phyloP scores from a whole-genome alignment of 2,113 vertebrate genomes.

The Polypterus senegalus region DNA sequence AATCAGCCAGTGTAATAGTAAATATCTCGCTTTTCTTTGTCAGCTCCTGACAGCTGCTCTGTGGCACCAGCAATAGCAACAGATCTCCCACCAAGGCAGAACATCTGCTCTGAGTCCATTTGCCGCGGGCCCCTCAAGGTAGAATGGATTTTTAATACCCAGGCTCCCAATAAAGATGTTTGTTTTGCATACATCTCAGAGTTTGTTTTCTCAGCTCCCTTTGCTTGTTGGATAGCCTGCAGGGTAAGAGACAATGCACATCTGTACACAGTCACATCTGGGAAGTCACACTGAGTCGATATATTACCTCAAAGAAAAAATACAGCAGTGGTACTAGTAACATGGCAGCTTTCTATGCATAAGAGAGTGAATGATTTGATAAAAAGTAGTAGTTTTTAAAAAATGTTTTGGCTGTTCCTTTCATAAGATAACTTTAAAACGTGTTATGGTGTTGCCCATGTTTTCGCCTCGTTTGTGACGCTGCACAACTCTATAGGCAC shows the following conservation, averaged over 20 bases:
- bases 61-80: conserved; percentile 23
- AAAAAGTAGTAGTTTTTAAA: too few species aligned
- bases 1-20: neutral
- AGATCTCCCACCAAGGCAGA: conserved; percentile 31
- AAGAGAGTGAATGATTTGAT: too few species aligned
- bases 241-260: conserved; percentile 44
- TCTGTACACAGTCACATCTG: conserved; percentile 33
- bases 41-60: conserved; percentile 21
- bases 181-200: conserved; percentile 23
- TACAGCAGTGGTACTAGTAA: too few species aligned
- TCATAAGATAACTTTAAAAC: too few species aligned
- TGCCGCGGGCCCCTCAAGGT: conserved; percentile 41
- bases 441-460: too few species aligned
- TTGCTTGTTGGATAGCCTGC: conserved; percentile 34
- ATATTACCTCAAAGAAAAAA: neutral
- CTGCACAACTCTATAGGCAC: too few species aligned
- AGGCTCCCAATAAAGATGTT: conserved; percentile 45
- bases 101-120: conserved; percentile 60
- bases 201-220: conserved; percentile 37
- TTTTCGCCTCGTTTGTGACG: too few species aligned
- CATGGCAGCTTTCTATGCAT: too few species aligned
- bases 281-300: conserved; percentile 1
- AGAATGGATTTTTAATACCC: conserved; percentile 49
- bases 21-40: conserved; percentile 12
- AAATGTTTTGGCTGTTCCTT: too few species aligned